These are phyloP conservation scores for Anniella stebbinsi DNA, from an alignment of 2,797 vertebrate genomes.

Conservation along the genomic window DNA sequence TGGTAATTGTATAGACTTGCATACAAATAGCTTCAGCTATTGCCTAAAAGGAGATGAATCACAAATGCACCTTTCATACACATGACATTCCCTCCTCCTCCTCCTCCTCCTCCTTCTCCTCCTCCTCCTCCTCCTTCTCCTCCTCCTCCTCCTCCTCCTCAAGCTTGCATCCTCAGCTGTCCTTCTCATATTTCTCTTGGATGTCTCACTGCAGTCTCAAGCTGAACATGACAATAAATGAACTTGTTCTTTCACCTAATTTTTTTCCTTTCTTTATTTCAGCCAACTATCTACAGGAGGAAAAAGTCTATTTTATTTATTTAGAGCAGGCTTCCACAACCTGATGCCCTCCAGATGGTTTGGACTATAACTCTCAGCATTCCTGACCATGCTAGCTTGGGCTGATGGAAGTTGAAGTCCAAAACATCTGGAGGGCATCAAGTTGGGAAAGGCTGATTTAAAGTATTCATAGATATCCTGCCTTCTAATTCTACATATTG, in stretches of 20 bases:
- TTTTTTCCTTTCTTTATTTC: background rate
- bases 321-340: background rate
- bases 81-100: too few relatives aligned
- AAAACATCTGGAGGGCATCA: too few relatives aligned
- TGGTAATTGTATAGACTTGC: background rate
- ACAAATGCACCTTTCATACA: background rate
- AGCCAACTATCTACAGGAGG: background rate
- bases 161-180: constrained; percentile 9
- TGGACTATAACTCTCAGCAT: too few relatives aligned
- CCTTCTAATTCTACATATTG: background rate
- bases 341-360: too few relatives aligned
- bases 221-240: background rate
- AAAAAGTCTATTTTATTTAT: background rate
- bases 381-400: too few relatives aligned
- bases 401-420: too few relatives aligned
- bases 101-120: too few relatives aligned
- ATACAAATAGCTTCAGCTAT: background rate
- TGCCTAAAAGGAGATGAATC: constrained; percentile 6
- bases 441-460: too few relatives aligned
- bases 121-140: too few relatives aligned
- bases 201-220: background rate
- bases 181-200: background rate
- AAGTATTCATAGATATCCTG: background rate
- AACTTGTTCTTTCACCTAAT: background rate
- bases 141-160: background rate